Base-by-base conservation (phyloP, 2,113 vertebrate genomes). In the Accipiter cooperii region DNA sequence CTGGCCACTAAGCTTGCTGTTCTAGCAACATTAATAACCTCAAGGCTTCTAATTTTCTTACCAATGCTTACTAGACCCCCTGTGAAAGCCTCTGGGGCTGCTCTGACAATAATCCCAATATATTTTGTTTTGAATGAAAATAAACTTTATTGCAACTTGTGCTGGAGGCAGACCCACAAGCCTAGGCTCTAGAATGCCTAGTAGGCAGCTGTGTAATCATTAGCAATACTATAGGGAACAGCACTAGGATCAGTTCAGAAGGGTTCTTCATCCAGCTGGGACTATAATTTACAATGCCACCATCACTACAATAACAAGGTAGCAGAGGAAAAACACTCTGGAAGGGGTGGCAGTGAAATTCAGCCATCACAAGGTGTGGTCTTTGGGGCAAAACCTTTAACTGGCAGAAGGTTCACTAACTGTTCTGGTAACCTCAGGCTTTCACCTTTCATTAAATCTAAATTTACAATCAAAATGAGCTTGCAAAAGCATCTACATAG, bases 191-290 rank as follows among this genome's bases (percentile, higher is more conserved):
- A 97, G 97, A 96, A 91, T 96, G 89, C 86, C 95, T 98, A 97
- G 75, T 88, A 97, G 96, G 97, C 97, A 98, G 97, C 97, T 98
- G 97, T 98, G 96, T 97, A 98, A 98, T 98, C 97, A 98, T 97
- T 96, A 97, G 88, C 81, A 95, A 96, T 96, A 85, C 97, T 95
- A 46, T 2, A 40, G 96, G 96, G 97, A 97, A 33, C 84, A 87
- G 81, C 73, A 92, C 91, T 79, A 88, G 89, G 94, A 96, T 97
- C 95, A 83, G 84, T 95, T 96, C 87, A 96, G 95, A 96, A 94
- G 87, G 65, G 92, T 93, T 96, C 96, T 91, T 92, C 89, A 96
- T 95, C 95, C 95, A 96, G 36, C 88, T 84, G 95, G 95, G 96
- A 96, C 97, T 97, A 97, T 98, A 97, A 97, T 95, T 97, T 98